These are phyloP conservation scores for Sminthurides aquaticus DNA, from an alignment of 2,888 invertebrate species.

Conservation along the genomic window DNA sequence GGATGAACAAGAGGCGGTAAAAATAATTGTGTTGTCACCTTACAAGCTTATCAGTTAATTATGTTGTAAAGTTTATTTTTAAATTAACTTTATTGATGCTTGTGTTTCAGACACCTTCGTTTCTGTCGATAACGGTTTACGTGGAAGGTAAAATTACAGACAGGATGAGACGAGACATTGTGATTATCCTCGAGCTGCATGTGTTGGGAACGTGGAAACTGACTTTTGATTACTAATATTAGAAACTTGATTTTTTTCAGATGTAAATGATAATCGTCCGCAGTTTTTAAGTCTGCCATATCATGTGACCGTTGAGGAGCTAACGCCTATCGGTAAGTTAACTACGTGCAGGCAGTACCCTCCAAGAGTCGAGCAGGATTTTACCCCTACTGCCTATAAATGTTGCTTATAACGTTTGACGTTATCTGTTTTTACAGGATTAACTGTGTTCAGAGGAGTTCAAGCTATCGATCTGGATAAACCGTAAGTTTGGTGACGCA, in stretches of 20 bases:
- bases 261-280: slow-evolving; percentile 48
- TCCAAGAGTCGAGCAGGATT: no score
- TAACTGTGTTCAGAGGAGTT: slow-evolving; percentile 73
- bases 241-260: slow-evolving; percentile 21
- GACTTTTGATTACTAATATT: no score
- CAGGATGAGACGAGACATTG: no score
- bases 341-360: no score
- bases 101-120: slow-evolving; percentile 70
- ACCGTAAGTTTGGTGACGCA: no score
- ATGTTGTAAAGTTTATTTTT: no score
- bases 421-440: slow-evolving; percentile 58
- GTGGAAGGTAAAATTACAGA: slow-evolving; percentile 76
- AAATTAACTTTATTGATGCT: no score
- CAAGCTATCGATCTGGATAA: slow-evolving; percentile 74
- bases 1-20: slow-evolving; percentile 36
- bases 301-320: slow-evolving; percentile 68
- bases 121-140: slow-evolving; percentile 75
- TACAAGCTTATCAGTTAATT: neutral
- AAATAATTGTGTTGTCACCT: neutral
- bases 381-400: no score
- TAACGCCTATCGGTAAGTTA: slow-evolving; percentile 63
- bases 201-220: no score
- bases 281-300: slow-evolving; percentile 72
- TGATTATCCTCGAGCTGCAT: no score
- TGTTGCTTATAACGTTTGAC: no score